Base-by-base conservation (phyloP, 2,888 invertebrate genomes). In the Lathronympha strigana region DNA sequence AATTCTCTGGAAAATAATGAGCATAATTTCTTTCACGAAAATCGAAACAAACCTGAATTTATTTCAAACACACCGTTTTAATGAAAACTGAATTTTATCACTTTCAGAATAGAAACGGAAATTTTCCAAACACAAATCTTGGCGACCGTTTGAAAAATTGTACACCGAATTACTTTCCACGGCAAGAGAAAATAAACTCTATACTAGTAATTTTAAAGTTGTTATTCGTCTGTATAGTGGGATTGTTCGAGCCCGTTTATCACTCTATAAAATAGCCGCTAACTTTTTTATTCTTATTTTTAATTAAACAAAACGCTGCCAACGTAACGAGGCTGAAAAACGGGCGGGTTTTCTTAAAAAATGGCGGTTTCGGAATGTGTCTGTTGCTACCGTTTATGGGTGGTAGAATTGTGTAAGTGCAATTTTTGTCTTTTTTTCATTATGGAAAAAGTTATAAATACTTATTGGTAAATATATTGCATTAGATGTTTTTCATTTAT, bases 211-310 rank as follows among this genome's bases (percentile, higher is more conserved):
- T 11, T 1, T 5, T 47, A 61, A 45, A 61, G 38, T 50, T 40
- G 17, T 33, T 19, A 54, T 54, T 54, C 5, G 25, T 15, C 4
- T 40, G 50, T 4, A 15, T 13, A n/a, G 21, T 25, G 25, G 3
- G 9, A 33, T 51, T 50, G 54, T 43, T 33, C 17, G 31, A 25
- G 73, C 77, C 75, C 77, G 88, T 91, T 84, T 85, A 91, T 91
- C 90, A 86, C 85, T 79, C 81, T 84, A 90, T 89, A 90, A 90
- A 90, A 87, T 78, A 81, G 83, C 78, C 78, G 78, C 82, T 82
- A 81, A 81, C 83, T 85, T 87, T 88, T 90, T 90, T 90, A 90
- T 90, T 86, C 86, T 82, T 82, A 83, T 88, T 90, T 90, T 91
- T 91, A 90, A 91, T 91, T 91, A 91, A 90, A 89, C 89, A 88